These are phyloP conservation scores for Drosophila cracens DNA, from an alignment of 2,888 invertebrate genomes.

Conservation along the genomic window DNA sequence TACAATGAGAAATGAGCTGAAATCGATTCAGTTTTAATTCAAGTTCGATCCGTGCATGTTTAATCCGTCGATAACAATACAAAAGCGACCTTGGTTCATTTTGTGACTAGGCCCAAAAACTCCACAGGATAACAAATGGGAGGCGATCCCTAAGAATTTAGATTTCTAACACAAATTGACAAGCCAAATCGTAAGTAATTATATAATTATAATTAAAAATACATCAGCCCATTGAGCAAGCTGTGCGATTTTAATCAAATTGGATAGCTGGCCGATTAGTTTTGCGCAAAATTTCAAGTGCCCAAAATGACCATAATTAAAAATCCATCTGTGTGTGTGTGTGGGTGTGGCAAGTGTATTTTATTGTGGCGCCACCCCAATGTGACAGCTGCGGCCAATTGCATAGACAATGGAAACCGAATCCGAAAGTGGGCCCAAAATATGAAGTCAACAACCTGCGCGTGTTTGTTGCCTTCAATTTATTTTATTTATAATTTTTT, in stretches of 20 bases:
- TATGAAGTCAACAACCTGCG: slow-evolving; percentile 78
- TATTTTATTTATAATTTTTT: not conserved
- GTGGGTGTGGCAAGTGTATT: slow-evolving; percentile 60
- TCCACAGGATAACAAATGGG: slow-evolving; percentile 21
- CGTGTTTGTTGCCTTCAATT: slow-evolving; percentile 77
- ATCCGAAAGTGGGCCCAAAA: slow-evolving; percentile 57
- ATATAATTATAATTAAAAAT: slow-evolving; percentile 67
- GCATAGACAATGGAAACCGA: slow-evolving; percentile 45
- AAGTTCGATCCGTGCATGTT: slow-evolving; percentile 53
- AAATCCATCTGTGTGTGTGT: slow-evolving; percentile 66
- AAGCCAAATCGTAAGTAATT: slow-evolving; percentile 15
- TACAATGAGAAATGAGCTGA: slow-evolving; percentile 68
- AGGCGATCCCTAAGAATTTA: slow-evolving; percentile 19
- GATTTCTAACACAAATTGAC: slow-evolving; percentile 31
- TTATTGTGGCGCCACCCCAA: slow-evolving; percentile 43
- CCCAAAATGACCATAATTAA: slow-evolving; percentile 75
- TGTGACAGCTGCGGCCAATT: slow-evolving; percentile 56
- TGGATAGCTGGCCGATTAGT: slow-evolving; percentile 25
- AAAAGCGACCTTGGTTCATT: slow-evolving; percentile 55
- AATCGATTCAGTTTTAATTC: slow-evolving; percentile 59
- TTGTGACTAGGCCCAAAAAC: slow-evolving; percentile 30
- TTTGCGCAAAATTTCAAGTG: slow-evolving; percentile 41
- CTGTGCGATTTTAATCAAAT: slow-evolving; percentile 31
- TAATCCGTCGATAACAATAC: slow-evolving; percentile 70
- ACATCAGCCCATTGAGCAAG: slow-evolving; percentile 57